Evolutionary conservation across 2,113 vertebrate species (phyloP), one percentile per base, ranked within the genome.

Genomic region (Cyphomyrus discorhynchus): DNA sequence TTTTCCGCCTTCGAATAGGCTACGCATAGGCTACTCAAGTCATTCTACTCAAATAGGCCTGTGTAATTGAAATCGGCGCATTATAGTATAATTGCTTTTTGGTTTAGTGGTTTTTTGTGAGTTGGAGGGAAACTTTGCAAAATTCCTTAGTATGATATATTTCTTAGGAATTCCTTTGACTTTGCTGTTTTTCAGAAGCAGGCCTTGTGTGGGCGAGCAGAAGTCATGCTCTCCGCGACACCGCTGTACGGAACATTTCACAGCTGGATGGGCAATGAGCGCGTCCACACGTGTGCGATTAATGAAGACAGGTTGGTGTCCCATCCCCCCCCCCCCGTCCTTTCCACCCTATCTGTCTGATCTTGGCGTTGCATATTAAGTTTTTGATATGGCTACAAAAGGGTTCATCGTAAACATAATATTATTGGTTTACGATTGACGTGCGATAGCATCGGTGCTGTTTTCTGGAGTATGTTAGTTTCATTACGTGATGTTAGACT

Each of bases 241-340:
- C 97, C 96, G 93, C 94, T 97, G 94, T 97, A 97, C 96, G 96
- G 96, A 93, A 96, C 97, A 13, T 95, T 97, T 94, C 97, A 97
- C 94, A 97, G 96, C 95, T 97, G 97, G 97, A 96, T 97, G 96
- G 97, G 94, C 95, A 97, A 95, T 93, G 97, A 97, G 91, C 95
- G 97, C 93, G 96, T 97, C 94, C 97, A 96, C 94, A 97, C 97
- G 96, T 97, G 96, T 95, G 97, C 96, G 92, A 96, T 97, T 95
- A 97, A 95, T 92, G 97, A 97, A 93, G 89, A 84, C 94, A 97
- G 97, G 97, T 97, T 95, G 96, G 93, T 94, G 13, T 46, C 8
- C 5, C 39, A n/a, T n/a, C 80, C 39, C 74, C 70, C 74, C 5
- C 17, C 80, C 39, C 74, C 70, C 74, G 31, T 7, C 35, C 11